Percentiles rank a stretch among this genome's conserved stretches.
Evolutionary conservation across 2,888 invertebrate genomes (phyloP).

Genomic region (Tholera decimalis): DNA sequence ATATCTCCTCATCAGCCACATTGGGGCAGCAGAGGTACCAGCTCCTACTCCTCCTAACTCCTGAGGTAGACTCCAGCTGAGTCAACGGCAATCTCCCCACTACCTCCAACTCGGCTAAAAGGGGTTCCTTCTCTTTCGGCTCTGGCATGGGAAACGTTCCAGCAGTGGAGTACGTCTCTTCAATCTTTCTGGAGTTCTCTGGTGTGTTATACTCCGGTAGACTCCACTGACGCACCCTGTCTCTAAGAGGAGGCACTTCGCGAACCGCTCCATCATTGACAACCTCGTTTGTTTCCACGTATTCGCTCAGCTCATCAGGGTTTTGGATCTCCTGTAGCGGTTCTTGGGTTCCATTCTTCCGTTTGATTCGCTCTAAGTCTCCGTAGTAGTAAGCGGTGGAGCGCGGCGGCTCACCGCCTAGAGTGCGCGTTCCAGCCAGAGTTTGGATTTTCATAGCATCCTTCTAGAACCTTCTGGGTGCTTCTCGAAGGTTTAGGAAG

Average conservation of each 20-base stretch:
- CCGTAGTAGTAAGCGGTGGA: conserved; percentile 92
- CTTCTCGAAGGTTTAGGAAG: conserved; percentile 14
- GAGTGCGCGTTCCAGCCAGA: conserved; percentile 80
- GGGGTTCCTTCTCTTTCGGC: conserved; percentile 85
- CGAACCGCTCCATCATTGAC: conserved; percentile 80
- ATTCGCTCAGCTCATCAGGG: conserved; percentile 88
- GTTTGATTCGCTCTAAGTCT: conserved; percentile 90
- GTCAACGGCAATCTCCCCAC: conserved; percentile 84
- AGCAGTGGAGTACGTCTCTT: conserved; percentile 88
- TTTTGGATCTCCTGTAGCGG: conserved; percentile 70
- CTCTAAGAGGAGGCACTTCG: conserved; percentile 82
- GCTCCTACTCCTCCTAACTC: conserved; percentile 90
- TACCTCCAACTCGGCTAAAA: conserved; percentile 84
- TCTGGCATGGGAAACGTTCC: conserved; percentile 89
- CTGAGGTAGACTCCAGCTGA: conserved; percentile 79
- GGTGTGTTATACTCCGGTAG: conserved; percentile 81
- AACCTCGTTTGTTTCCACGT: conserved; percentile 80
- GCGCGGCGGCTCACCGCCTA: conserved; percentile 91
- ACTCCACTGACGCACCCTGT: conserved; percentile 76
- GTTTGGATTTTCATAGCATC: conserved; percentile 69
- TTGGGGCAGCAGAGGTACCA: conserved; percentile 92
- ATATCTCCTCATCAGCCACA: conserved; percentile 84
- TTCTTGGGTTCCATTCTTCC: conserved; percentile 71
- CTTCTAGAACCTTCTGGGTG: conserved; percentile 21
- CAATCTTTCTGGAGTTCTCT: conserved; percentile 75